These are phyloP conservation scores for Drosophila trapezifrons DNA, from an alignment of 1,140 invertebrate genomes.

Conservation along the genomic window DNA sequence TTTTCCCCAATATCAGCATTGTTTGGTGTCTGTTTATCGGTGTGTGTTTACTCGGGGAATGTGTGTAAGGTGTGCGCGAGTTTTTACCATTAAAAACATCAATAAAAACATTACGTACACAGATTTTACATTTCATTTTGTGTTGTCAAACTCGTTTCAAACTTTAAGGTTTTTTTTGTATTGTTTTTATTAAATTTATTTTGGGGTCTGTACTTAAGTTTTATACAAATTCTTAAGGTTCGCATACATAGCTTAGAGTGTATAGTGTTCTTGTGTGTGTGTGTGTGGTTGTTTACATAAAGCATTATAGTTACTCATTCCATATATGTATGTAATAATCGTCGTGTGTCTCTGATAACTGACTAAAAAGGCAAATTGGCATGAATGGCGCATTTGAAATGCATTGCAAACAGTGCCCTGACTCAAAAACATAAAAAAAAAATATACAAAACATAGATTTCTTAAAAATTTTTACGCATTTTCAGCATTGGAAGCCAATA, in stretches of 20 bases:
- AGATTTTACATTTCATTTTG: slow-evolving; percentile 15
- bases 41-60: slow-evolving; percentile 39
- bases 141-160: slow-evolving; percentile 13
- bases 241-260: slow-evolving; percentile 61
- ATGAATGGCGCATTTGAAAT: slow-evolving; percentile 70
- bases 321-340: slow-evolving; percentile 10
- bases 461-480: slow-evolving; percentile 59
- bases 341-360: slow-evolving; percentile 30
- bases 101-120: slow-evolving; percentile 57
- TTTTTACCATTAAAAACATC: slow-evolving; percentile 55
- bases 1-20: slow-evolving; percentile 50
- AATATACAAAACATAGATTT: slow-evolving; percentile 64
- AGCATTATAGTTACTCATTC: slow-evolving; percentile 29
- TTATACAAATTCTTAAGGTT: slow-evolving; percentile 72
- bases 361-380: slow-evolving; percentile 55
- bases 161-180: slow-evolving; percentile 56
- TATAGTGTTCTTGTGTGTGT: slow-evolving; percentile 35
- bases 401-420: slow-evolving; percentile 70
- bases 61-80: slow-evolving; percentile 54
- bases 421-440: slow-evolving; percentile 49
- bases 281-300: slow-evolving; percentile 45
- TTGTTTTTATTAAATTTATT: slow-evolving; percentile 33
- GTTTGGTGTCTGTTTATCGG: slow-evolving; percentile 18
- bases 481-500: slow-evolving; percentile 74
- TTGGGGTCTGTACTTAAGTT: slow-evolving; percentile 48